Evolutionary conservation across 2,888 invertebrate genomes (phyloP), one percentile per base, ranked within the genome.

Genomic region (Torymus tubicola): DNA sequence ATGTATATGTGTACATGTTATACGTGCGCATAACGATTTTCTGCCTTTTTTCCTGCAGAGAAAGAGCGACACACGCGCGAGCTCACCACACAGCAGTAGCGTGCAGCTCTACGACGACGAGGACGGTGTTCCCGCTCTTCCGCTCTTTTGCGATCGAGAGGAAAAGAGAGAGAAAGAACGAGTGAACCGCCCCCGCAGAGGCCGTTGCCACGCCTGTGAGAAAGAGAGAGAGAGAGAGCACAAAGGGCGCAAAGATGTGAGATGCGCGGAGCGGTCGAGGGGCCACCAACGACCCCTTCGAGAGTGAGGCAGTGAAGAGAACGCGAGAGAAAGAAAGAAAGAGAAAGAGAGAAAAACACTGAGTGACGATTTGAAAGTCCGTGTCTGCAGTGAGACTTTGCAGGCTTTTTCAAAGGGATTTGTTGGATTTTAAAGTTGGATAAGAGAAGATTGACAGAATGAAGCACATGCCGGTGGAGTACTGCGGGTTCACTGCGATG

Each of bases 401-500:
- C 21, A 42, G 42, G 42, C 42, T 42, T 8, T 42, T 42, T 42
- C 42, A 42, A 42, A 8, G 8, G 42, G 42, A 42, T 42, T 42
- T 42, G 42, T 42, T 8, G 42, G 42, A 42, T 42, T 42, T 42
- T 42, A 53, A 12, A 53, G 50, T 53, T 67, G 67, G 52, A 16
- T 8, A 18, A 16, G 4, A n/a, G 58, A 14, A 14, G n/a, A 67
- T 52, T 58, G 50, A 3, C 63, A 84, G 82, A 24, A 88, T 88
- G 88, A 88, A 88, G 83, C 86, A 86, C 71, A 85, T 95, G 21
- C 94, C 95, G 0, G 93, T 95, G 70, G 93, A 93, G 61, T 96
- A 96, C 90, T 93, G 95, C 74, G 96, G 96, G 65, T 95, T 93
- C 88, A 95, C 96, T 0, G 95, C 95, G 42, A 95, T 96, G 93